These are phyloP conservation scores for Paracanthobrama guichenoti DNA, from an alignment of 2,113 vertebrate genomes.

Conservation along the genomic window DNA sequence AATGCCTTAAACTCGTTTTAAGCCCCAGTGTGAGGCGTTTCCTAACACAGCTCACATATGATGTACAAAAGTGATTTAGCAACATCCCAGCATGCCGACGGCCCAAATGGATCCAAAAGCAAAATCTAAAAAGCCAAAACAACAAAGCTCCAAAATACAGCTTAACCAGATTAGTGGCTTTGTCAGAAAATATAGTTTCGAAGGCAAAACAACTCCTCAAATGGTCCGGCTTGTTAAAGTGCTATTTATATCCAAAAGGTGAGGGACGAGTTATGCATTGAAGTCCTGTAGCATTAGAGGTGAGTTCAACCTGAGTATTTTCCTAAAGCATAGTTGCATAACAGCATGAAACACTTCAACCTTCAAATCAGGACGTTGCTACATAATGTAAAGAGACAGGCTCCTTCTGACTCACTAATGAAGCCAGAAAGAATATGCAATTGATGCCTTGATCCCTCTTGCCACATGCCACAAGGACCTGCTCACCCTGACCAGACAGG, in stretches of 20 bases:
- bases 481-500: constrained; percentile 4
- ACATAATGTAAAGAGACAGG: neutral
- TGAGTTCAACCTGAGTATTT: neutral
- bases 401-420: constrained; percentile 24
- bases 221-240: neutral
- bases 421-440: constrained; percentile 20
- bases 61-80: neutral
- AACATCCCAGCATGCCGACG: neutral
- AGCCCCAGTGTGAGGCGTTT: neutral
- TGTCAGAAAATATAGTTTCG: constrained; percentile 4
- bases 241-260: neutral
- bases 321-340: neutral
- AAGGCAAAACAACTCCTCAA: neutral
- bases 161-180: constrained; percentile 10
- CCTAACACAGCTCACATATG: neutral
- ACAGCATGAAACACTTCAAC: neutral
- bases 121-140: constrained; percentile 29
- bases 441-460: neutral
- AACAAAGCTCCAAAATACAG: constrained; percentile 22
- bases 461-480: constrained; percentile 18
- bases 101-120: constrained; percentile 6
- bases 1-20: neutral
- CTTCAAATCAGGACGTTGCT: neutral
- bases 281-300: neutral
- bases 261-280: neutral